A percentile compares a stretch with the other conserved stretches of the same genome.
Conservation (phyloP, 2,113 vertebrate species). For the Oenanthe melanoleuca region DNA sequence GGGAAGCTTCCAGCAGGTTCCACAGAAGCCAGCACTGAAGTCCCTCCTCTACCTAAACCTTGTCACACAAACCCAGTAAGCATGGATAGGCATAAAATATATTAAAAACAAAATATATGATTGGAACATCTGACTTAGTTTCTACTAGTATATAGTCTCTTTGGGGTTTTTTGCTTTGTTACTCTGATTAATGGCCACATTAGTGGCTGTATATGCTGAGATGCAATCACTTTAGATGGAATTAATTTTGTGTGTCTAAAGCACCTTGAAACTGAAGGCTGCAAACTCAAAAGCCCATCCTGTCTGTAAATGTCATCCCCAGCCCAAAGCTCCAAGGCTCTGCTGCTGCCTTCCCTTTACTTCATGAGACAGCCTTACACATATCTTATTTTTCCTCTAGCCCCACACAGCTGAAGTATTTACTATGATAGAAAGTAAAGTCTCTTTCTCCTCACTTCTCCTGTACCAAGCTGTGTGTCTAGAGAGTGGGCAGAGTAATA, state of each 20-base stretch:
- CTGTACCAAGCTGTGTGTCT: neutral
- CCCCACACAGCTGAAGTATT: neutral
- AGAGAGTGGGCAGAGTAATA: neutral
- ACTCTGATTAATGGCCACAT: neutral
- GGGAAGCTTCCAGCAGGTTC: neutral
- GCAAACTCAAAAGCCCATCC: neutral
- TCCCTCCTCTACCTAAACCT: neutral
- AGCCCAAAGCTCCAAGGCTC: neutral
- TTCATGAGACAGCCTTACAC: neutral
- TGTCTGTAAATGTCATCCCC: neutral
- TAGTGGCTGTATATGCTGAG: neutral
- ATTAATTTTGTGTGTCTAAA: neutral
- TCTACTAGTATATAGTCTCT: neutral
- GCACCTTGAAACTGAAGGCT: neutral
- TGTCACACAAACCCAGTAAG: neutral
- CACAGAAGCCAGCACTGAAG: neutral
- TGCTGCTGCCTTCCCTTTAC: neutral
- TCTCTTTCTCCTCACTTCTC: neutral
- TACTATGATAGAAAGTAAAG: neutral
- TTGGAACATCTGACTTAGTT: neutral
- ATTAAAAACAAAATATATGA: neutral
- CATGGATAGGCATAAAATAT: neutral
- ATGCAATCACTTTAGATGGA: neutral
- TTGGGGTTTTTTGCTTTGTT: neutral
- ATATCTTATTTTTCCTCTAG: neutral